Evolutionary conservation across 2,797 vertebrate species (phyloP).

Genomic region (Diplodus sargus): DNA sequence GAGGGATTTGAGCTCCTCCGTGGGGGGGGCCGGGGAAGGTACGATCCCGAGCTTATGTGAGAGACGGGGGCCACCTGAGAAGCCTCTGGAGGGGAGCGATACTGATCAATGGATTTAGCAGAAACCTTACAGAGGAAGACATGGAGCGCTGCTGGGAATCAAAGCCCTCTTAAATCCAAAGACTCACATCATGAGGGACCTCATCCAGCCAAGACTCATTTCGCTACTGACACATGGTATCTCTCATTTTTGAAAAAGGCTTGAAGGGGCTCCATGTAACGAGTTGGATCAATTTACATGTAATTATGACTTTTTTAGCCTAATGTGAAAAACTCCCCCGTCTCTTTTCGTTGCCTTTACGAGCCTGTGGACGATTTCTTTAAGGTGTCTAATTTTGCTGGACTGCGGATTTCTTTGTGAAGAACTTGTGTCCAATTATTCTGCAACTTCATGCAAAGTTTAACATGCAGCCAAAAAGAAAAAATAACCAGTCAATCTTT

Average conservation of each 20-base stretch:
- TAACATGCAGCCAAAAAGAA: background rate
- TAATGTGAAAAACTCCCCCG: too few relatives aligned
- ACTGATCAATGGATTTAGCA: conserved; percentile 73
- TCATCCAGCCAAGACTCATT: conserved; percentile 35
- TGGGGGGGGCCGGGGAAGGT: conserved; percentile 5
- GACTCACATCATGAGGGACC: conserved; percentile 36
- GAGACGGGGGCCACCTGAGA: conserved; percentile 69
- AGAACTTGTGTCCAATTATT: too few relatives aligned
- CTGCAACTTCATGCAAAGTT: background rate
- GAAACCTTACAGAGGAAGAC: conserved; percentile 47
- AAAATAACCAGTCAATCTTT: background rate
- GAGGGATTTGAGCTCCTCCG: conserved; percentile 52
- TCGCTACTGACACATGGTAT: conserved; percentile 14
- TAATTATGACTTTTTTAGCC: too few relatives aligned
- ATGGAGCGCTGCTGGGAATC: conserved; percentile 47
- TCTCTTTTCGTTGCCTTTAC: too few relatives aligned
- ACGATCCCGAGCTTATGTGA: conserved; percentile 63
- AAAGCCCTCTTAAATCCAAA: conserved; percentile 50
- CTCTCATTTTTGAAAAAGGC: background rate
- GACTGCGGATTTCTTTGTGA: too few relatives aligned
- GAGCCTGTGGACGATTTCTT: too few relatives aligned
- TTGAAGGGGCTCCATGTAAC: too few relatives aligned
- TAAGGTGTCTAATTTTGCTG: too few relatives aligned
- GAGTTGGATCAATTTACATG: too few relatives aligned
- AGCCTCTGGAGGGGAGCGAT: conserved; percentile 63